phyloP scores from a whole-genome alignment of 2,888 invertebrate genomes.

The Meteorus colon region DNA sequence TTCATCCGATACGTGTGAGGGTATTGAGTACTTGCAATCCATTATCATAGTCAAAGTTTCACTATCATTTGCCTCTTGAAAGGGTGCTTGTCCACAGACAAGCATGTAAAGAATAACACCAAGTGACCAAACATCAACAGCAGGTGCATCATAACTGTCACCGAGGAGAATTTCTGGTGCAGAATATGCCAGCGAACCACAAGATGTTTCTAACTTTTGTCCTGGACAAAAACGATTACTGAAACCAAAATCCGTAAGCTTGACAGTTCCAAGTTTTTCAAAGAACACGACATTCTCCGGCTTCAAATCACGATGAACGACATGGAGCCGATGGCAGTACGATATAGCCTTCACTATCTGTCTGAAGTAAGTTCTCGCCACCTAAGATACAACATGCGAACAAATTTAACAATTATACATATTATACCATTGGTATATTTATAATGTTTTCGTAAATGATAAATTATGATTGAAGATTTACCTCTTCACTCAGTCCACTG shows the following conservation, averaged over 20 bases:
- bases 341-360: slow-evolving; percentile 98
- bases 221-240: slow-evolving; percentile 98
- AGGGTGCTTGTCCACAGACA: slow-evolving; percentile 97
- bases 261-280: slow-evolving; percentile 96
- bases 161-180: slow-evolving; percentile 99
- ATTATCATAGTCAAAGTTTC: slow-evolving; percentile 99
- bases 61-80: slow-evolving; percentile 99
- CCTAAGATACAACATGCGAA: slow-evolving; percentile 72
- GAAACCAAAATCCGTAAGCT: slow-evolving; percentile 98
- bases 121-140: slow-evolving; percentile 99
- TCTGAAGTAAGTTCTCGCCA: slow-evolving; percentile 93
- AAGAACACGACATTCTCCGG: slow-evolving; percentile 99
- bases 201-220: slow-evolving; percentile 97
- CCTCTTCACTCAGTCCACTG: slow-evolving; percentile 84
- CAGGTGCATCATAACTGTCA: slow-evolving; percentile 98
- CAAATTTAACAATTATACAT: not conserved
- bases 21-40: slow-evolving; percentile 98
- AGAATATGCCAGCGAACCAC: slow-evolving; percentile 98
- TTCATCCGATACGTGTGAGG: slow-evolving; percentile 87
- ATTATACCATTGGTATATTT: slow-evolving; percentile 8
- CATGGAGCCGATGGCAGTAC: slow-evolving; percentile 95
- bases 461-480: slow-evolving; percentile 46
- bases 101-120: slow-evolving; percentile 99
- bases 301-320: slow-evolving; percentile 94
- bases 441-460: slow-evolving; percentile 24